Percentiles rank a stretch among this genome's conserved stretches.
Evolutionary conservation across 2,888 invertebrate genomes (phyloP).

Genomic region (Asteroscopus sphinx): DNA sequence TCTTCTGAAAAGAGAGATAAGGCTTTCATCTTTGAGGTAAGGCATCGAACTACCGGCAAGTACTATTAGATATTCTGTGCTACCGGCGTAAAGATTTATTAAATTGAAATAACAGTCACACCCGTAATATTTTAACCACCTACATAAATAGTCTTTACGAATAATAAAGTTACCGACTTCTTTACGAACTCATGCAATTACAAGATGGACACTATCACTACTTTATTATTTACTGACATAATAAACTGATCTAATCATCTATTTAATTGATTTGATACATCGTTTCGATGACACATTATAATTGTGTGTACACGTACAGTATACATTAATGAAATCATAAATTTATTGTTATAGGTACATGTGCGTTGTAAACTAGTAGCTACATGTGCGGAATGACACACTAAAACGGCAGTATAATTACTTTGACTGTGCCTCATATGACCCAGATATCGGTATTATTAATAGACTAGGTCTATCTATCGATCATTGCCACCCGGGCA

Average conservation of each 20-base stretch:
- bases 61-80: no score
- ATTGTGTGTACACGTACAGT: slow-evolving; percentile 2
- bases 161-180: no score
- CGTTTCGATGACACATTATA: slow-evolving; percentile 20
- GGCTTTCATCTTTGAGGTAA: no score
- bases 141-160: not conserved
- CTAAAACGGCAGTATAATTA: slow-evolving; percentile 43
- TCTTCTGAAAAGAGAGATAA: no score
- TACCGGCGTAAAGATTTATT: no score
- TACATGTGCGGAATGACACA: slow-evolving; percentile 44
- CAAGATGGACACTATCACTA: not conserved
- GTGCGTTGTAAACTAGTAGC: slow-evolving; percentile 27
- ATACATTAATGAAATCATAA: slow-evolving; percentile 36
- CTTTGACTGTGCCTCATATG: slow-evolving; percentile 43
- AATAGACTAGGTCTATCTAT: slow-evolving; percentile 61
- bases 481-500: slow-evolving; percentile 76
- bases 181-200: not conserved
- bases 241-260: slow-evolving; percentile 15
- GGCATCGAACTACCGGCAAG: no score
- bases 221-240: slow-evolving; percentile 8
- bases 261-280: slow-evolving; percentile 13
- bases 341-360: slow-evolving; percentile 26
- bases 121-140: no score
- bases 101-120: no score
- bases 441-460: slow-evolving; percentile 64